These are phyloP conservation scores for Antechinus stuartii DNA, from an alignment of 2,113 vertebrate species.

Conservation along the genomic window DNA sequence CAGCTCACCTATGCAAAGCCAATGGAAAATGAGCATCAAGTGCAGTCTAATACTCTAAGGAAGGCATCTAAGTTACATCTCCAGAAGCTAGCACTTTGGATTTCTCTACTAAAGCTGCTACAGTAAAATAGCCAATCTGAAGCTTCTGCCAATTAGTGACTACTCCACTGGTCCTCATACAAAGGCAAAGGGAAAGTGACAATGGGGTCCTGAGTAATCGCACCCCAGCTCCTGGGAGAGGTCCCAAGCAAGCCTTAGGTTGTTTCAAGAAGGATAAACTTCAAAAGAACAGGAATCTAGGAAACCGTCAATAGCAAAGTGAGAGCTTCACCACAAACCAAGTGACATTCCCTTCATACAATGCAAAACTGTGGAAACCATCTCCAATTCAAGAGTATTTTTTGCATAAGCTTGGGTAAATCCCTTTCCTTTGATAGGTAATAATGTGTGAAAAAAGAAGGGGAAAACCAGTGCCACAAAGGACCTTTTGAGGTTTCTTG, in stretches of 20 bases:
- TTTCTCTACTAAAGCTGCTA: background rate
- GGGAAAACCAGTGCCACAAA: background rate
- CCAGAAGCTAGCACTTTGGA: background rate
- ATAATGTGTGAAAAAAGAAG: background rate
- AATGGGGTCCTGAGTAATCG: no score
- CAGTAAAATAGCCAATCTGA: background rate
- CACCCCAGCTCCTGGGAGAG: background rate
- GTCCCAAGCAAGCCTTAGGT: background rate
- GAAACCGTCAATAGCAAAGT: background rate
- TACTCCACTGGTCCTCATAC: background rate
- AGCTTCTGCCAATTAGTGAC: background rate
- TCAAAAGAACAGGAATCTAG: background rate
- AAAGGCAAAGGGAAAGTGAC: background rate
- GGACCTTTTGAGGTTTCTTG: background rate
- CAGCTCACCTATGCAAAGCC: background rate
- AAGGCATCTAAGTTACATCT: background rate
- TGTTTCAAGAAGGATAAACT: background rate
- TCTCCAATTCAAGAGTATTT: background rate
- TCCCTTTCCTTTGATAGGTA: background rate
- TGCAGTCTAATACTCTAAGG: background rate
- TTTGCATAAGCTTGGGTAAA: background rate
- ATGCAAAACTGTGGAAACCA: background rate
- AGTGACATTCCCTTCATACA: background rate
- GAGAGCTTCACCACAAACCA: background rate
- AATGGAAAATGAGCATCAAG: background rate